Evolutionary conservation across 2,888 invertebrate species (phyloP).

Genomic region (Lycophotia porphyrea): DNA sequence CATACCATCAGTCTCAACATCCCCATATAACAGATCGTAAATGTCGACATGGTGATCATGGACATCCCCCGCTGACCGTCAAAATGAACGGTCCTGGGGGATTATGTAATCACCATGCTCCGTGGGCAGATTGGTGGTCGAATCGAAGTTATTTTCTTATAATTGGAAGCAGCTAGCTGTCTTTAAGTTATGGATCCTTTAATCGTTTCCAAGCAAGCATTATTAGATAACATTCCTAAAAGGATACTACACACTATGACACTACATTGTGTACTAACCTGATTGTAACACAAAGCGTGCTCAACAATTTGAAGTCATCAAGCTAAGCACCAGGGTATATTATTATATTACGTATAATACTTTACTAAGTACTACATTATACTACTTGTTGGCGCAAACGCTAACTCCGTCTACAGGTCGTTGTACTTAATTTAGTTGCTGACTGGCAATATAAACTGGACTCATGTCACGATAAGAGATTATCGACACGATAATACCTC

Average conservation of each 20-base stretch:
- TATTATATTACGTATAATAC: constrained; percentile 10
- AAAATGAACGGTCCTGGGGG: constrained; percentile 28
- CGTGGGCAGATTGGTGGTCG: constrained; percentile 15
- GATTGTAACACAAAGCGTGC: constrained; percentile 14
- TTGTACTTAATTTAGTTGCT: constrained; percentile 74
- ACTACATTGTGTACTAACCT: constrained; percentile 4
- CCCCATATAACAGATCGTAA: constrained; percentile 22
- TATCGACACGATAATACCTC: constrained; percentile 47
- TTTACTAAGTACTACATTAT: constrained; percentile 32
- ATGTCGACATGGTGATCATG: constrained; percentile 20
- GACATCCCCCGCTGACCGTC: constrained; percentile 13
- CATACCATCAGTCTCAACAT: constrained; percentile 15
- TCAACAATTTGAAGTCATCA: constrained; percentile 32
- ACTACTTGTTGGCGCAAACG: constrained; percentile 66
- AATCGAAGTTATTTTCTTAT: constrained; percentile 10
- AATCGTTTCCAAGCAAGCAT: not conserved
- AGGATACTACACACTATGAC: not conserved
- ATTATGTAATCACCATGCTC: constrained; percentile 26
- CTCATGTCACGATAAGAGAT: constrained; percentile 52
- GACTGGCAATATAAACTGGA: constrained; percentile 57
- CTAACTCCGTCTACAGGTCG: constrained; percentile 70
- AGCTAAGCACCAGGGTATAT: constrained; percentile 29
- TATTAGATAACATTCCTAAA: no score
- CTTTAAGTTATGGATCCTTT: not conserved
- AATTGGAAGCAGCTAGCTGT: not conserved